Base-by-base conservation (phyloP, 2,113 vertebrate species). In the Vanacampus margaritifer region DNA sequence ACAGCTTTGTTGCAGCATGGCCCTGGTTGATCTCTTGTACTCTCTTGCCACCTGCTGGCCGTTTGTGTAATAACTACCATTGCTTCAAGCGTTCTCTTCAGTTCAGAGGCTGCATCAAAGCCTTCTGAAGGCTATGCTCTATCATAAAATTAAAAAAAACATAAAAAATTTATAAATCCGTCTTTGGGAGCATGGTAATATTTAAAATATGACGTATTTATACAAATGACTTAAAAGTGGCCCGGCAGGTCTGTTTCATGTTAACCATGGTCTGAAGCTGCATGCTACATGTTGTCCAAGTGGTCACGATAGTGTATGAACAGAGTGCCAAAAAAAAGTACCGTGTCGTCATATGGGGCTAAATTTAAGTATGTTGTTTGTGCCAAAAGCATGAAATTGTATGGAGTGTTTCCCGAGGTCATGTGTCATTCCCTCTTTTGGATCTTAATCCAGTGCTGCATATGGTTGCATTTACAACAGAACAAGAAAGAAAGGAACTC, bases 391-490 rank as follows among this genome's bases (percentile, higher is more conserved):
- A 13, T 24, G 64, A 62, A 57, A 81, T 84, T 85, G 79, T 81
- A 71, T 73, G 73, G 70, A 48, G 65, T 78, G 69, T 86, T 85
- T 83, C 67, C 74, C 72, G 74, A 80, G 81, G 79, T 87, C 75
- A 81, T 75, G 81, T 86, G 87, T 89, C 85, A 83, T 84, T 79
- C 51, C 35, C 70, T 65, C 43, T 69, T 67, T 87, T 79, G 79
- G 78, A 79, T 84, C 81, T 76, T 58, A 10, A 71, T 84, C 79
- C 79, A 73, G 59, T 66, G 62, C 67, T 69, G 64, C 89, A 89
- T 86, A 86, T 88, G 89, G 87, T 89, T 89, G 81, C 84, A 71
- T 84, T 91, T 90, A 88, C 65, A 57, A 32, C 26, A 16, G 16
- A 32, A 32, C 6, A 17, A 28, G 13, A 28, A 57, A 82, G 39